Evolutionary conservation across 1,140 invertebrate species (phyloP).

Genomic region (Gerris buenoi): DNA sequence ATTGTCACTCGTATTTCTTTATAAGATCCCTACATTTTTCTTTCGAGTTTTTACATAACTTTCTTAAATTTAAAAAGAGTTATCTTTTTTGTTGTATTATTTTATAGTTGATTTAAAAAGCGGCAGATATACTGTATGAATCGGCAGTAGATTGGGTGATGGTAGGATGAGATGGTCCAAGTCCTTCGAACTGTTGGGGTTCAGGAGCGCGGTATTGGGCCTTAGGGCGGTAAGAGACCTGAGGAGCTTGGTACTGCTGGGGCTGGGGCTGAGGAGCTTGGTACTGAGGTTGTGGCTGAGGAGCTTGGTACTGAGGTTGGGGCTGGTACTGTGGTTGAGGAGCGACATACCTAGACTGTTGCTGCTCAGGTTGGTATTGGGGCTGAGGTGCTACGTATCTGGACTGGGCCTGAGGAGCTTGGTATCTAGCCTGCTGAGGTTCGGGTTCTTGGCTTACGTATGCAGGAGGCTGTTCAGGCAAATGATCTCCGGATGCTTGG

Average conservation of each 20-base stretch:
- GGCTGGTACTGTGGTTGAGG: slow-evolving; percentile 7
- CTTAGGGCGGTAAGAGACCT: background rate
- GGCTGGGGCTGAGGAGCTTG: background rate
- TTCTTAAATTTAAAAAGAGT: too few relatives aligned
- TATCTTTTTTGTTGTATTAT: background rate
- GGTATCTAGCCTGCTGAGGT: background rate
- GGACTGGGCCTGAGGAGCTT: slow-evolving; percentile 2
- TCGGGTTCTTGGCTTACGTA: slow-evolving; percentile 24
- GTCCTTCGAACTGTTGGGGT: background rate
- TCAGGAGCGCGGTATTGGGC: background rate
- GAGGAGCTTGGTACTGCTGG: background rate
- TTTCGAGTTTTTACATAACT: too few relatives aligned
- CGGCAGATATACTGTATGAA: background rate
- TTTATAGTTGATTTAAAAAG: background rate
- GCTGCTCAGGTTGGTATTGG: slow-evolving; percentile 1
- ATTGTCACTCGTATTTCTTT: too few relatives aligned
- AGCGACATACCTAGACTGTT: background rate
- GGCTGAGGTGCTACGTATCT: slow-evolving; percentile 2
- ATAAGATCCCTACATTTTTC: too few relatives aligned
- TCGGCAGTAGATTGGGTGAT: background rate
- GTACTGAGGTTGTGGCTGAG: slow-evolving; percentile 4
- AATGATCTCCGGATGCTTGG: slow-evolving; percentile 57
- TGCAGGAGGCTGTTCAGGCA: slow-evolving; percentile 43
- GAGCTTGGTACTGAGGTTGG: background rate
- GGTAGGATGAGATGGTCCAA: background rate